A percentile compares a stretch with the other conserved stretches of the same genome.
Conservation (phyloP, 2,797 vertebrate genomes). For the Sylvia borin region DNA sequence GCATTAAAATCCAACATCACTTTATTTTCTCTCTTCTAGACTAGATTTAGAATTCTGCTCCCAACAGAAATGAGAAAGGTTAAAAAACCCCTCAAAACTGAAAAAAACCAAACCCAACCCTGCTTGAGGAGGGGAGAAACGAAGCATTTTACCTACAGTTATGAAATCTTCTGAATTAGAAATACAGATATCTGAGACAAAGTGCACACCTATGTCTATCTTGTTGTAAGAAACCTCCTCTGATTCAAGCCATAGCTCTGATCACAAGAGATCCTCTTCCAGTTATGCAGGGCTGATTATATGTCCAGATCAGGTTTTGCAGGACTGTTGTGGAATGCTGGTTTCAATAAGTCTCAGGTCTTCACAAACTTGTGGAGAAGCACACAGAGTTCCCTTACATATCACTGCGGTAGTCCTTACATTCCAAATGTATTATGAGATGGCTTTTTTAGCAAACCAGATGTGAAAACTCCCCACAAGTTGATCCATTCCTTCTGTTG, state of each 20-base stretch:
- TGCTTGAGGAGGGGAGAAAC: background rate
- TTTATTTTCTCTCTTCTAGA: background rate
- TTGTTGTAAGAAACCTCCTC: background rate
- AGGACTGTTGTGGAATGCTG: background rate
- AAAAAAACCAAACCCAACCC: background rate
- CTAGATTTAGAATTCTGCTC: background rate
- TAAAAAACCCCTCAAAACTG: background rate
- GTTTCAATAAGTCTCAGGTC: background rate
- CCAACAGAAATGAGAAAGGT: background rate
- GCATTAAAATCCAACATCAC: background rate
- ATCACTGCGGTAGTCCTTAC: background rate
- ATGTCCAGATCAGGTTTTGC: background rate
- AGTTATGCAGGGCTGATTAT: background rate
- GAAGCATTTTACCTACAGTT: background rate
- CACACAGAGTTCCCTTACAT: accelerated
- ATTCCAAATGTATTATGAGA: background rate
- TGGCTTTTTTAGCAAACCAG: background rate
- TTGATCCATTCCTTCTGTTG: background rate
- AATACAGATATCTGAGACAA: background rate
- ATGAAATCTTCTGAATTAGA: background rate
- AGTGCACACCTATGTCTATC: background rate
- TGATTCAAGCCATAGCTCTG: background rate
- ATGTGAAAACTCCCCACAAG: background rate
- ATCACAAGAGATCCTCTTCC: background rate
- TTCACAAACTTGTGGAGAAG: background rate